phyloP scores from a whole-genome alignment of 2,113 vertebrate genomes.

The Clarias magur region DNA sequence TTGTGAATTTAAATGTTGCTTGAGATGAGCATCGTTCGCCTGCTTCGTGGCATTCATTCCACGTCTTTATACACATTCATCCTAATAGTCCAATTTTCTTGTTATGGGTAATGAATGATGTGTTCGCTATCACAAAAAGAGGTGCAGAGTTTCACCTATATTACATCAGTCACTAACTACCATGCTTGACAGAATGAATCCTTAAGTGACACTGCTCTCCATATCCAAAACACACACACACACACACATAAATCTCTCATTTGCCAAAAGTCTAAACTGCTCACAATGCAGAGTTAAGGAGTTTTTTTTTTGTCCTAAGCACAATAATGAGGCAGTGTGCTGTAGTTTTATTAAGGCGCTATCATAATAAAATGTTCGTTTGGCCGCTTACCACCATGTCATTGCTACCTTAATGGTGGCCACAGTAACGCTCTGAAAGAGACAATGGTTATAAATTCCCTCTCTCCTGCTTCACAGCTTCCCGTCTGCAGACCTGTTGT shows the following conservation, averaged over 20 bases:
- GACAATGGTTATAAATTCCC: conserved; percentile 34
- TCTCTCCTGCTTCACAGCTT: conserved; percentile 18
- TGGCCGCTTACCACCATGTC: conserved; percentile 37
- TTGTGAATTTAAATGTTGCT: background rate
- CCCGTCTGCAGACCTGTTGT: conserved; percentile 50
- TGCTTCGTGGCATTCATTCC: background rate
- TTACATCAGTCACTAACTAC: conserved; percentile 52
- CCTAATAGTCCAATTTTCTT: conserved; percentile 14
- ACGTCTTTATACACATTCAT: background rate
- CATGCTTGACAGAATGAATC: conserved; percentile 40
- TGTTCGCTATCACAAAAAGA: background rate
- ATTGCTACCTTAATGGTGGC: conserved; percentile 22
- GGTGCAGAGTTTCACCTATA: conserved; percentile 42
- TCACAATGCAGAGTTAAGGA: background rate
- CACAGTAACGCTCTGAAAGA: background rate
- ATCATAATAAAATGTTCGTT: conserved; percentile 19
- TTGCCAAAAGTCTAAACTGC: background rate
- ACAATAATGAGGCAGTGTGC: background rate
- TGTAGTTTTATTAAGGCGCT: background rate
- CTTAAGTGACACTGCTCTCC: conserved; percentile 19
- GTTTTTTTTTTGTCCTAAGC: background rate
- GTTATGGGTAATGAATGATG: conserved; percentile 35
- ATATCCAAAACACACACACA: background rate
- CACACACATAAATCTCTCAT: background rate
- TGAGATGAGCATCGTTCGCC: background rate